Base-by-base conservation (phyloP, 2,113 vertebrate genomes). In the Ictalurus punctatus region DNA sequence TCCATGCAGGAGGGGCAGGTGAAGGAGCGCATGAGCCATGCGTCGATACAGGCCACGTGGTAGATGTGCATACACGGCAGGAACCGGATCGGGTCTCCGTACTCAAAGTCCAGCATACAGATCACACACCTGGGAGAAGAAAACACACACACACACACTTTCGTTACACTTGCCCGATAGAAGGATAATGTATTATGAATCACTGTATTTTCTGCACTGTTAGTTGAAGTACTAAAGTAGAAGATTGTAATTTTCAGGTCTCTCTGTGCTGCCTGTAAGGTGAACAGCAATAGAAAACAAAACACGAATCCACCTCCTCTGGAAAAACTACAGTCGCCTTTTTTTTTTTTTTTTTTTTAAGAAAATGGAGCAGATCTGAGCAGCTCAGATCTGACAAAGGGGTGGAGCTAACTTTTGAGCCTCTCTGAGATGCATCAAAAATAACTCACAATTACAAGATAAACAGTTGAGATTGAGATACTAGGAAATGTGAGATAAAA, bases 101-200 rank as follows among this genome's bases (percentile, higher is more conserved):
- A 97, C 93, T 97, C 96, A 95, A 98, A 98, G 96, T 98, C 97
- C 96, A 97, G 97, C 97, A 97, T 98, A 95, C 97, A 98, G 96
- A 97, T 97, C 93, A 97, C 97, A 92, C 97, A 98, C 93, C 97
- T 98, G 90, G 78, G 58, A 59, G 19, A 65, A 54, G 30, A 80
- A 4, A 52, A 80, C 30, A 78, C 9, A 87, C 25, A 54, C 5
- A 48, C 40, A 48, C 40, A 78, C 40, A 78, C 40, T 40, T 14
- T 14, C 14, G 3, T 78, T 27, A 54, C 48, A 54, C 25, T 52
- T 3, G 1, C 5, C n/a, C 0, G 30, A 34, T 19, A 54, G 14
- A 81, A 48, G 25, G 23, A 54, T 30, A 7, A 79, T 79, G 44
- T 2, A 27, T 37, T 34, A 21, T 48, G 73, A 23, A 76, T 44